Conservation (phyloP, 2,113 vertebrate species). For the human region GRCh38 chr18:52553001-52553500, state of each 20-base stretch:
- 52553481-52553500: not conserved
- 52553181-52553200: too few species aligned
- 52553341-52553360: not conserved
- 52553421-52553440: too few species aligned
- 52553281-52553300: not conserved
- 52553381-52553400: not conserved
- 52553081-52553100: not conserved
- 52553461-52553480: not conserved
- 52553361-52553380: not conserved
- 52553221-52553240: too few species aligned
- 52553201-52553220: too few species aligned
- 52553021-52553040: not conserved
- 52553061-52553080: not conserved
- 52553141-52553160: not conserved
- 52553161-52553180: too few species aligned
- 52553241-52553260: not conserved
- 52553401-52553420: rapidly evolving
- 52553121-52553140: not conserved
- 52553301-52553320: not conserved
- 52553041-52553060: not conserved
- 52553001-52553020: not conserved
- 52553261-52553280: rapidly evolving
- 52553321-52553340: not conserved
- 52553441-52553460: not conserved
- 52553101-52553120: not conserved